phyloP scores from a whole-genome alignment of 2,797 vertebrate genomes.

The Tolypeutes matacus region DNA sequence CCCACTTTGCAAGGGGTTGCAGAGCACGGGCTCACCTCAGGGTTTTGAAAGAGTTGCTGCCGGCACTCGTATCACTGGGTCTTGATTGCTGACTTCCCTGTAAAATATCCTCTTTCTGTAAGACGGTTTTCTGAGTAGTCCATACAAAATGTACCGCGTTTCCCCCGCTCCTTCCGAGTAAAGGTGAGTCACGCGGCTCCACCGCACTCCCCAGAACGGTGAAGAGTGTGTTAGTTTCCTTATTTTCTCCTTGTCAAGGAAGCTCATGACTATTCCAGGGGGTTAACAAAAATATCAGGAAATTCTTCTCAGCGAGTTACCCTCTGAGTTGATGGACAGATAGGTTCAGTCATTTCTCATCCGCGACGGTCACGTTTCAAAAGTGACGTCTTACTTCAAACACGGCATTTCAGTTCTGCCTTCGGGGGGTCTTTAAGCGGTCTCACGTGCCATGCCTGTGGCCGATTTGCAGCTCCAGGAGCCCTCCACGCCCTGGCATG shows the following conservation, averaged over 20 bases:
- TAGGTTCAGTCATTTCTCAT: accelerated
- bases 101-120: accelerated
- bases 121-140: neutral
- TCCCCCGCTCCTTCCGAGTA: too few relatives aligned
- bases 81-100: accelerated
- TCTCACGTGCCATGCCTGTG: too few relatives aligned
- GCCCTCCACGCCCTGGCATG: neutral
- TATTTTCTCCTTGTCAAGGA: neutral
- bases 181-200: neutral
- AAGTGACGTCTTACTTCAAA: neutral
- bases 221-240: neutral
- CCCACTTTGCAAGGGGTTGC: neutral
- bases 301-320: neutral
- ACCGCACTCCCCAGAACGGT: accelerated
- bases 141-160: accelerated
- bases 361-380: neutral
- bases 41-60: too few relatives aligned
- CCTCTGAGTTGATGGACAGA: neutral
- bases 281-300: accelerated
- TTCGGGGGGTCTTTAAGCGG: neutral
- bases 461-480: neutral
- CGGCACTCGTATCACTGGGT: accelerated
- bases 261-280: accelerated
- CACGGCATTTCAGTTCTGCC: neutral
- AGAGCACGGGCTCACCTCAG: neutral